Evolutionary conservation across 1,140 invertebrate species (phyloP), one percentile per base, ranked within the genome.

Genomic region (Megalonaias nervosa): DNA sequence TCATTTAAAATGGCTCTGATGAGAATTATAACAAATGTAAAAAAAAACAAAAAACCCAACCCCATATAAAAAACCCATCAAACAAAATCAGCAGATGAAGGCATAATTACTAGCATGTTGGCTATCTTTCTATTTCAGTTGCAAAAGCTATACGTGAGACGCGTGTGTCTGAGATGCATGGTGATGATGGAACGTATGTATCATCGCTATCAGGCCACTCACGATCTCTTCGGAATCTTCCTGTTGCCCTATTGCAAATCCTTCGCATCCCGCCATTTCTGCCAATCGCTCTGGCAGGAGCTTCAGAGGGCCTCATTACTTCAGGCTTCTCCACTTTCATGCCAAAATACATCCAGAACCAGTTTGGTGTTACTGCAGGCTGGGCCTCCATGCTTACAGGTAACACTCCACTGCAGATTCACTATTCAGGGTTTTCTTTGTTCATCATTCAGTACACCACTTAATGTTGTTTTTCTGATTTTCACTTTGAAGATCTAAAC

Each of bases 321-420:
- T 93, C 94, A 0, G 95, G 95, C 0, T 95, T 96, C 80, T 94
- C 95, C 0, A 94, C 95, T 1, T 96, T 96, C 82, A 89, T 96
- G 79, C 95, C 95, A 0, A 97, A 97, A 86, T 91, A 89, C 58
- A 95, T 96, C 72, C 95, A 97, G 90, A 96, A 95, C 89, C 95
- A 96, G 90, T 96, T 95, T 84, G 93, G 93, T 79, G 93, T 95
- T 9, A 94, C 92, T 64, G 94, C 95, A 0, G 94, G 94, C 58
- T 92, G 91, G 60, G 94, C 95, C 1, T 94, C 95, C 13, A 86
- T 96, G 67, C 88, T 96, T 38, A 93, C 96, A 91, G 95, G 95
- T 94, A 90, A 91, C 26, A 16, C 13, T 21, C 14, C 26, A 14
- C 61, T 64, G 13, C n/a, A n/a, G 17, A n/a, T 2, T n/a, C 12